A percentile compares a stretch with the other conserved stretches of the same genome.
Conservation (phyloP, 1,140 invertebrate genomes). For the Dermatophagoides farinae region DNA sequence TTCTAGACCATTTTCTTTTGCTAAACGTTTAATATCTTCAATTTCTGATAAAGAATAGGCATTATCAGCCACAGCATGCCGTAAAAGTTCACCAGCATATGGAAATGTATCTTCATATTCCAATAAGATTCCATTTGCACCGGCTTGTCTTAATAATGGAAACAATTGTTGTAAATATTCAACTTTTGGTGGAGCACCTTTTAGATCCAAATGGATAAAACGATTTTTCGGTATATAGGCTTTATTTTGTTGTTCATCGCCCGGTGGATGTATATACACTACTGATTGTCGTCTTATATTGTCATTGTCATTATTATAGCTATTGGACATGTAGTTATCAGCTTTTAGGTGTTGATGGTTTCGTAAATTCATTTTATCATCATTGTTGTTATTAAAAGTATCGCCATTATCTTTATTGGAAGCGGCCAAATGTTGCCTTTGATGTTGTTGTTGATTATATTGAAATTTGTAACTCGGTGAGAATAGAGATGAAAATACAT, state of each 20-base stretch:
- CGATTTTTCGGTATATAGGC: conserved; percentile 22
- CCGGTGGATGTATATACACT: too few relatives aligned
- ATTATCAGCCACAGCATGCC: conserved; percentile 46
- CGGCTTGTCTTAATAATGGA: conserved; percentile 37
- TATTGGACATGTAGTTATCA: too few relatives aligned
- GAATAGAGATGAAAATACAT: not conserved
- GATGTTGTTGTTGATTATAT: not conserved
- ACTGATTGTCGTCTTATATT: too few relatives aligned
- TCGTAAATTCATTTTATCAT: not conserved
- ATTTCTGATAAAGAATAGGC: conserved; percentile 52
- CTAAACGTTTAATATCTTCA: conserved; percentile 36
- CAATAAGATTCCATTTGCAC: conserved; percentile 68
- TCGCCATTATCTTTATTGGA: not conserved
- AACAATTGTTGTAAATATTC: conserved; percentile 36
- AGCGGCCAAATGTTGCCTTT: not conserved
- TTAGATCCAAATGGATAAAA: conserved; percentile 51
- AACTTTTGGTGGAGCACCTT: conserved; percentile 45
- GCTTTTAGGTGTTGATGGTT: conserved; percentile 2
- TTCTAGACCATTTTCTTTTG: conserved; percentile 42
- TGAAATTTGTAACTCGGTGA: not conserved
- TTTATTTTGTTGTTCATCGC: too few relatives aligned
- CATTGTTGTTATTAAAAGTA: not conserved
- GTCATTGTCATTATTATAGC: too few relatives aligned
- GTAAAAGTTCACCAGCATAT: conserved; percentile 42
- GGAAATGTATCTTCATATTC: conserved; percentile 93